phyloP scores from a whole-genome alignment of 2,113 vertebrate species.

The Pithys albifrons region DNA sequence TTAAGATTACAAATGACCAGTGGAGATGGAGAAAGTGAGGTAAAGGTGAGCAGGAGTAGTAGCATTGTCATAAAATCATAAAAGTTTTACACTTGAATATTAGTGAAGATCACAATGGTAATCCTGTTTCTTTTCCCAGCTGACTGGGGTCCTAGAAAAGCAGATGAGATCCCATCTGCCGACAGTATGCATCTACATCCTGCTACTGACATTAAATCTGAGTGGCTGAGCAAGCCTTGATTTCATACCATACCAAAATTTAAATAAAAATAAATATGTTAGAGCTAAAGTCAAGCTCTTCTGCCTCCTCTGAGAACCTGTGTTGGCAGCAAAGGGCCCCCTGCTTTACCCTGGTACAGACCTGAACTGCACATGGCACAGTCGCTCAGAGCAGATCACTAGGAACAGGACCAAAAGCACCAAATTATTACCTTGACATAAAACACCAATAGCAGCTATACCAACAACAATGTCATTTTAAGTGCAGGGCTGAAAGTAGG shows the following conservation, averaged over 20 bases:
- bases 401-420: fast-evolving
- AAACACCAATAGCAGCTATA: background rate
- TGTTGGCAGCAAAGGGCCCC: background rate
- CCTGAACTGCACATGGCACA: background rate
- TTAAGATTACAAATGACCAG: background rate
- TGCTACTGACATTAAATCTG: background rate
- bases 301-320: background rate
- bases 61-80: background rate
- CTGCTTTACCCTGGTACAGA: background rate
- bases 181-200: background rate
- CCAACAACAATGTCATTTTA: background rate
- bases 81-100: background rate
- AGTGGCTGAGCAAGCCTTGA: background rate
- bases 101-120: background rate
- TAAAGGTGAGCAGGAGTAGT: background rate
- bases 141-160: background rate
- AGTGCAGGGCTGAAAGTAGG: background rate
- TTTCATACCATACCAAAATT: background rate
- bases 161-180: background rate
- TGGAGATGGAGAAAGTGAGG: background rate
- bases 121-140: background rate
- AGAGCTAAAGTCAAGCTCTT: background rate
- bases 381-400: background rate
- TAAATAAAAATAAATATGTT: background rate
- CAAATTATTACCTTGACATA: background rate